Base-by-base conservation (phyloP, 2,888 invertebrate species). In the Lypha dubia region DNA sequence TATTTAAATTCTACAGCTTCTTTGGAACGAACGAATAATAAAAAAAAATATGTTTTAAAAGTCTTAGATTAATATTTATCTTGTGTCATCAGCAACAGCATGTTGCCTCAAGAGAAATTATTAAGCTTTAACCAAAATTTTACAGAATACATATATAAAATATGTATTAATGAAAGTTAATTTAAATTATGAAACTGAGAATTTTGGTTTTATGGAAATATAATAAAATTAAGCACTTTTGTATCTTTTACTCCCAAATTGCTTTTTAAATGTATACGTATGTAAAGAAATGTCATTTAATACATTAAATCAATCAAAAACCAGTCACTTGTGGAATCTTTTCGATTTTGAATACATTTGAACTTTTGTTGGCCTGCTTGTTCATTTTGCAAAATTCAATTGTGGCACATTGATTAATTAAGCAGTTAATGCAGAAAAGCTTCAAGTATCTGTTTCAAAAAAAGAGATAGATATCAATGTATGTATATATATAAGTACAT, bases 11-110 rank as follows among this genome's bases (percentile, higher is more conserved):
- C 2, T 4, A 28, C 2, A 4, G 28, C 5, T 28, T 28, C 3
- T 28, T 28, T 28, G 2, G 28, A 28, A 28, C 4, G 0, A 28
- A 51, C 74, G 51, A 15, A 41, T 63, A 11, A 51, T 28, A 9
- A 11, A 15, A 24, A 51, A 13, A 13, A 35, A 32, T 11, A n/a
- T n/a, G n/a, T n/a, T n/a, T 41, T 32, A 60, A 73, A 46, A 17
- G 20, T n/a, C 24, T 22, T 22, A 17, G n/a, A 15, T 71, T 46
- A 20, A 49, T 22, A 70, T 56, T 24, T 70, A 8, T 41, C 13
- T n/a, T 20, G 13, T 49, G 49, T 5, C 13, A 32, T 65, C 13
- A 32, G 28, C 28, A 28, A 7, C 38, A 53, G 9, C 22, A 22
- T 38, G 4, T 6, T 24, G 38, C 53, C 38, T 0, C 20, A 8